Conservation (phyloP, 2,797 vertebrate species). For the Morelia viridis region DNA sequence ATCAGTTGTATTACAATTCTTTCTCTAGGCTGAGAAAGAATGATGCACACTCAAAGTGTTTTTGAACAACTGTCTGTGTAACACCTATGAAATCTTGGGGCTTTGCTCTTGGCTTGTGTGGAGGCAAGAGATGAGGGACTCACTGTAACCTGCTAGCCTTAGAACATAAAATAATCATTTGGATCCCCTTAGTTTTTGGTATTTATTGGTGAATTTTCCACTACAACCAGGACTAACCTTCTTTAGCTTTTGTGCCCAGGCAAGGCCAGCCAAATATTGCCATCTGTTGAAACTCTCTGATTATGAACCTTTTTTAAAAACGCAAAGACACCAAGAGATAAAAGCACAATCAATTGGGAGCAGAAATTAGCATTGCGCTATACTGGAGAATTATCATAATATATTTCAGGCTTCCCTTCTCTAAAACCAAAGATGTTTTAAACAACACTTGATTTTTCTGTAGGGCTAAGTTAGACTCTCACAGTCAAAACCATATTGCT, state of each 20-base stretch:
- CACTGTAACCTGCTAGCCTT: background rate
- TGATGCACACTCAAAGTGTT: background rate
- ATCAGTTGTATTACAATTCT: background rate
- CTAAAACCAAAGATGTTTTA: background rate
- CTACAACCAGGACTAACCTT: background rate
- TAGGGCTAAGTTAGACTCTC: background rate
- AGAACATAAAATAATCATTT: background rate
- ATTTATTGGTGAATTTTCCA: background rate
- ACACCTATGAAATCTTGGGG: background rate
- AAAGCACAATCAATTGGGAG: background rate
- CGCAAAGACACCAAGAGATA: background rate
- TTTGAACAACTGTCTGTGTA: background rate
- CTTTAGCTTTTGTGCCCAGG: background rate
- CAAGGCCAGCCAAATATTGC: background rate
- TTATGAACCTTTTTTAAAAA: background rate
- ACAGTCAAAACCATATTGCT: background rate
- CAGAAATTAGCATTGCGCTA: background rate
- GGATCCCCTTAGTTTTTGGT: background rate
- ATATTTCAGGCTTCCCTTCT: background rate
- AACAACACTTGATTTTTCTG: background rate
- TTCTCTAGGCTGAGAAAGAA: background rate
- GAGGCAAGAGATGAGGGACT: background rate
- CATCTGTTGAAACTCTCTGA: background rate
- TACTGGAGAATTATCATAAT: background rate
- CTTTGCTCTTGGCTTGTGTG: background rate